Evolutionary conservation across 2,113 vertebrate species (phyloP).

Genomic region (Gopherus evgoodei): DNA sequence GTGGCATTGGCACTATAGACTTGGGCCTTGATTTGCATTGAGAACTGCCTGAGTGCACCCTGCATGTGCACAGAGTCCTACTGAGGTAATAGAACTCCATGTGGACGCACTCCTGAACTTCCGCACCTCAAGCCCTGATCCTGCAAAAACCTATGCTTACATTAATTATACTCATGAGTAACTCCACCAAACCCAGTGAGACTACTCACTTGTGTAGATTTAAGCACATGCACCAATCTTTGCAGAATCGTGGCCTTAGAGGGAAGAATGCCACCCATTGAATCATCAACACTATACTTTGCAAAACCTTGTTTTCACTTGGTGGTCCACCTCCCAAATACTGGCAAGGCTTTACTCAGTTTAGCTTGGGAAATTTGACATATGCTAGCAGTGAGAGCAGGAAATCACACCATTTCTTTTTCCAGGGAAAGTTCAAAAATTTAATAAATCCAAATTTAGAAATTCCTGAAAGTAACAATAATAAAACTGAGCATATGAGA

Average conservation of each 20-base stretch:
- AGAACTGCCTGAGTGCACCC: accelerated
- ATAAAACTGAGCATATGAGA: conserved; percentile 50
- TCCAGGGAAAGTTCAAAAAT: conserved; percentile 23
- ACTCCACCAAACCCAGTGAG: not conserved
- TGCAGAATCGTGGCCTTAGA: not conserved
- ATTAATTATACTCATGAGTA: not conserved
- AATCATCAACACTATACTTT: not conserved
- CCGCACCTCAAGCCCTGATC: not conserved
- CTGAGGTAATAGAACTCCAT: not conserved
- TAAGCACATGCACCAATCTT: not conserved
- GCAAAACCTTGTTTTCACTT: not conserved
- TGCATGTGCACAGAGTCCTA: accelerated
- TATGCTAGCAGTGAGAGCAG: not conserved
- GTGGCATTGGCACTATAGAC: not conserved
- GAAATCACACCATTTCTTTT: not conserved
- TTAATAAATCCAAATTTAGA: conserved; percentile 55
- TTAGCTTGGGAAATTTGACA: conserved; percentile 28
- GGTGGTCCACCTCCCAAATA: not conserved
- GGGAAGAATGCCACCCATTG: not conserved
- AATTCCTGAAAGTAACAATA: conserved; percentile 62
- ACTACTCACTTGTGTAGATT: not conserved
- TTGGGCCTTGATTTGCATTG: accelerated
- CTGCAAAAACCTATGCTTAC: not conserved
- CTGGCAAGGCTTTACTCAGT: not conserved
- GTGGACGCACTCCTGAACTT: not conserved